Evolutionary conservation across 2,888 invertebrate genomes (phyloP), one percentile per base, ranked within the genome.

Genomic region (Chrysomela aeneicollis): DNA sequence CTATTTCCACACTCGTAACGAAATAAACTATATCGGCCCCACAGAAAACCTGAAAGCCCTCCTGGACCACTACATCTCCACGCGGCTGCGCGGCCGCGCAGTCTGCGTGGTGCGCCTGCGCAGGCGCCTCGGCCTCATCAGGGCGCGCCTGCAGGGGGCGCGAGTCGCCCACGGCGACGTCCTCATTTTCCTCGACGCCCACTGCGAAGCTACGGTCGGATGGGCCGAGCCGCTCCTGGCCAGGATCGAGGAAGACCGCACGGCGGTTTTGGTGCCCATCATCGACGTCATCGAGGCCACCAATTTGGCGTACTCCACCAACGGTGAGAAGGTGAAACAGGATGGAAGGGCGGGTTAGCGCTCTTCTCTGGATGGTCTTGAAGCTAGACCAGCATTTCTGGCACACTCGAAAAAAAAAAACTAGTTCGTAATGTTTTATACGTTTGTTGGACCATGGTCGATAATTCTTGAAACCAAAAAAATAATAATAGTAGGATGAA

Each of bases 221-320:
- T 96, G 95, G 95, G 86, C 97, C 67, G 92, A 97, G 78, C 98
- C 98, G 0, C 83, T 98, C 59, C 85, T 98, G 71, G 88, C 92
- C 70, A 86, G 97, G 59, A 92, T 98, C 77, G 91, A 92, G 82
- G 90, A 94, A 71, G 88, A 92, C 32, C 85, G 89, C 0, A 89
- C 88, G 26, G 90, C 93, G 9, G 93, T 97, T 8, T 85, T 96
- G 59, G 94, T 96, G 75, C 98, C 98, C 51, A 94, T 97, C 74
- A 98, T 98, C 71, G 98, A 98, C 84, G 92, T 94, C 61, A 95
- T 98, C 74, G 93, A 93, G 80, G 91, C 92, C 68, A 86, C 88
- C 71, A 91, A 87, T 54, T 87, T 96, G 81, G 89, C 88, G 77
- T 94, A 94, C 82, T 88, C 88, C 73, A 87, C 87, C n/a, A 82